These are phyloP conservation scores for Nerophis ophidion DNA, from an alignment of 2,113 vertebrate genomes.

Conservation along the genomic window DNA sequence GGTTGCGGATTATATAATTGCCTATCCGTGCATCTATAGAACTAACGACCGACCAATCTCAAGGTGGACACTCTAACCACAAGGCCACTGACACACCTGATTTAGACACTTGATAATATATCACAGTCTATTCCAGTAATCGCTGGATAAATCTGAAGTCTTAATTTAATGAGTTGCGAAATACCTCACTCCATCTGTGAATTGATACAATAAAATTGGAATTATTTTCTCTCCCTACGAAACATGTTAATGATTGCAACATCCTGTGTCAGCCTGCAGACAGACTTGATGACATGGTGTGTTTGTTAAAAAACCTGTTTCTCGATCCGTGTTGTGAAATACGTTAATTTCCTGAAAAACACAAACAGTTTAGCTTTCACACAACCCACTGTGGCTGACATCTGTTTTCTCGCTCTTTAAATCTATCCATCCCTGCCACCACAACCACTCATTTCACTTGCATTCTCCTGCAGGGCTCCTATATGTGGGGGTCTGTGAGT, in stretches of 20 bases:
- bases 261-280: background rate
- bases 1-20: too few relatives aligned
- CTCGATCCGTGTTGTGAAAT: constrained; percentile 6
- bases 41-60: too few relatives aligned
- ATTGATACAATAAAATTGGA: background rate
- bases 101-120: background rate
- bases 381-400: constrained; percentile 37
- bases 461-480: constrained; percentile 19
- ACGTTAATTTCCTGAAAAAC: constrained; percentile 26
- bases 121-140: background rate
- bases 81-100: too few relatives aligned
- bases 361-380: constrained; percentile 36
- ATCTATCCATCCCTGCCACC: constrained; percentile 26
- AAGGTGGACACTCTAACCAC: too few relatives aligned
- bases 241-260: background rate
- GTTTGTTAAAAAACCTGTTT: constrained; percentile 17
- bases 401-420: constrained; percentile 39
- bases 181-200: background rate
- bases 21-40: too few relatives aligned
- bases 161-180: background rate
- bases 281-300: constrained; percentile 4
- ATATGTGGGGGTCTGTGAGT: constrained; percentile 21
- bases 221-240: background rate
- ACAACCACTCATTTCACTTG: constrained; percentile 12
- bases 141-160: background rate